phyloP scores from a whole-genome alignment of 2,888 invertebrate genomes.

The Drosophila phalerata region DNA sequence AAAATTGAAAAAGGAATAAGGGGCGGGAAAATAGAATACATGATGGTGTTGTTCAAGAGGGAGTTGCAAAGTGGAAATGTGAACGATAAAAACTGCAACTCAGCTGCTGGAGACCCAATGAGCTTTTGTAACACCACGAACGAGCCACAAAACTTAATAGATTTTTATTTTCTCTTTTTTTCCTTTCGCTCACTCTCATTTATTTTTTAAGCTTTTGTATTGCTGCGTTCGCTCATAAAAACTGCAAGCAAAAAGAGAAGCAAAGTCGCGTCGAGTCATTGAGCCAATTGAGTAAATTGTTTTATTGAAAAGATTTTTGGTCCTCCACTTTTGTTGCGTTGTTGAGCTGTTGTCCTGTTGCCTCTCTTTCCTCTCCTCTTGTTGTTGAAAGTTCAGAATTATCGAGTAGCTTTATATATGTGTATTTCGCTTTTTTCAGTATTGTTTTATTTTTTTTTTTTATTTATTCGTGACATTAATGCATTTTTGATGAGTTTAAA shows the following conservation, averaged over 20 bases:
- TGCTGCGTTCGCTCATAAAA: conserved; percentile 54
- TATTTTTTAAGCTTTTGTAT: conserved; percentile 39
- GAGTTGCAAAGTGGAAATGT: conserved; percentile 48
- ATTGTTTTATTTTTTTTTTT: conserved; percentile 13
- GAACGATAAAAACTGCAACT: conserved; percentile 59
- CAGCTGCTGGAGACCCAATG: conserved; percentile 32
- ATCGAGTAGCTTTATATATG: conserved; percentile 31
- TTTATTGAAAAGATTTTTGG: conserved; percentile 81
- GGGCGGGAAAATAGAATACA: conserved; percentile 26
- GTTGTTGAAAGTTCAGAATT: conserved; percentile 30
- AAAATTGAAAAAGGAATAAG: conserved; percentile 41
- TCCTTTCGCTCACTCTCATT: conserved; percentile 17
- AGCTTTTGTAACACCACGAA: conserved; percentile 51
- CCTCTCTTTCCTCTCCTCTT: neutral
- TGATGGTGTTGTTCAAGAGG: conserved; percentile 4
- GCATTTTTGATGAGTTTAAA: conserved; percentile 68
- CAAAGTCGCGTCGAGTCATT: conserved; percentile 75
- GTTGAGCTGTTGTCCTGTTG: conserved; percentile 13
- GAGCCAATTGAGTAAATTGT: conserved; percentile 83
- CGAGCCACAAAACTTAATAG: conserved; percentile 78
- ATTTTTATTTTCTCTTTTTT: conserved; percentile 41
- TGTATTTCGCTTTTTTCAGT: conserved; percentile 26
- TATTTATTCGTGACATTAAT: conserved; percentile 65
- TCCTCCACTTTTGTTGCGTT: conserved; percentile 36
- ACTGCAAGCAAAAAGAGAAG: conserved; percentile 41